These are phyloP conservation scores for Drosophila subpulchrella DNA, from an alignment of 1,140 invertebrate genomes.

Conservation along the genomic window DNA sequence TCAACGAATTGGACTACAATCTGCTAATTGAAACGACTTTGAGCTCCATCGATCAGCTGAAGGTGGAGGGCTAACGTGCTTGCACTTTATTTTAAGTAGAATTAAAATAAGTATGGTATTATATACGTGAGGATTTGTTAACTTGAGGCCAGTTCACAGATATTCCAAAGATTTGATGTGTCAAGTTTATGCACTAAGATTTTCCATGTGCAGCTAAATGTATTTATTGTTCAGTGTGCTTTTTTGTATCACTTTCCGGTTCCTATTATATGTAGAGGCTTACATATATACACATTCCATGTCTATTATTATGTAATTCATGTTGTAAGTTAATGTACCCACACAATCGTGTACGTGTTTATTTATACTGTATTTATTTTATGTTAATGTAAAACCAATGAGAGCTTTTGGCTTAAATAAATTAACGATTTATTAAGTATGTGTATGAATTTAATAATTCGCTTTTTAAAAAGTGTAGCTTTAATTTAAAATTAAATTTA, in stretches of 20 bases:
- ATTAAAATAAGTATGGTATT: conserved; percentile 12
- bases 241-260: conserved; percentile 12
- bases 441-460: neutral
- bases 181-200: neutral
- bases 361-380: conserved; percentile 21
- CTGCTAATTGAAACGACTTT: conserved; percentile 92
- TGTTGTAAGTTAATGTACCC: conserved; percentile 2
- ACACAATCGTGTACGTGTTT: conserved; percentile 5
- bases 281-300: conserved; percentile 18
- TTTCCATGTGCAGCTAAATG: neutral
- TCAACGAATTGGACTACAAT: conserved; percentile 92
- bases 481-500: neutral
- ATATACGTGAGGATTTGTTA: neutral
- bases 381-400: neutral
- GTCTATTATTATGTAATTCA: conserved; percentile 3
- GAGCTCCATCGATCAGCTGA: conserved; percentile 74
- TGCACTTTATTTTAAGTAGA: neutral
- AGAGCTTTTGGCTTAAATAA: neutral
- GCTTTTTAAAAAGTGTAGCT: too few relatives aligned
- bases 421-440: neutral
- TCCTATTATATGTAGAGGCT: conserved; percentile 6
- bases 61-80: conserved; percentile 43
- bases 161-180: conserved; percentile 7
- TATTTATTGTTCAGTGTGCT: neutral
- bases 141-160: neutral